A percentile compares a stretch with the other conserved stretches of the same genome.
Conservation (phyloP, 2,888 invertebrate genomes). For the Dryadula phaetusa region DNA sequence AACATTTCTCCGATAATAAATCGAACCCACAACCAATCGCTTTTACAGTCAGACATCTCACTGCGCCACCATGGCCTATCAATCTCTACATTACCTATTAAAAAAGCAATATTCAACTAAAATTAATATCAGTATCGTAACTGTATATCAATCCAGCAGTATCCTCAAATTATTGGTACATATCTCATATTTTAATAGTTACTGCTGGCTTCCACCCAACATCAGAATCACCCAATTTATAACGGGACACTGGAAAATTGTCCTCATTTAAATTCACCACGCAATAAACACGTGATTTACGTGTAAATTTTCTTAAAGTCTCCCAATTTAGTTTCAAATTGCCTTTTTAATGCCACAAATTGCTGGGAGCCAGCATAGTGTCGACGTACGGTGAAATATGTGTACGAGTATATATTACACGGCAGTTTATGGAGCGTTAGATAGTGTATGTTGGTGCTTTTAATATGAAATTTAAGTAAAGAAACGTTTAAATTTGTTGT, state of each 20-base stretch:
- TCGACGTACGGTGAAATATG: constrained; percentile 24
- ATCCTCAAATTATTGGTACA: constrained; percentile 1
- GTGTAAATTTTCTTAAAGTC: constrained; percentile 51
- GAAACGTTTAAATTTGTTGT: background rate
- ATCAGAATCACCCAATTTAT: constrained; percentile 59
- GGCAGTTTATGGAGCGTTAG: background rate
- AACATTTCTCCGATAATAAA: too few relatives aligned
- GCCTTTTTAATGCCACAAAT: constrained; percentile 39
- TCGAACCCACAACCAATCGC: too few relatives aligned
- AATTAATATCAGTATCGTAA: background rate
- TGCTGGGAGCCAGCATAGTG: constrained; percentile 25
- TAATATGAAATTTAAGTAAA: background rate
- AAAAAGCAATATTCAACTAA: background rate
- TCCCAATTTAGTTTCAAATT: constrained; percentile 41
- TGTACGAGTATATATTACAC: constrained; percentile 3
- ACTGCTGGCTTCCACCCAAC: constrained; percentile 56
- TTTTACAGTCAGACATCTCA: too few relatives aligned
- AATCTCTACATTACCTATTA: background rate
- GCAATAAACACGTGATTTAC: constrained; percentile 53
- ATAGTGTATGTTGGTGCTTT: background rate
- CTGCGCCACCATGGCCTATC: too few relatives aligned
- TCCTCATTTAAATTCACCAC: constrained; percentile 54
- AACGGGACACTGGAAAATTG: constrained; percentile 59
- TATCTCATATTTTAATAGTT: constrained; percentile 26
- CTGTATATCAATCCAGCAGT: background rate